Percentiles rank a stretch among this genome's conserved stretches.
Conservation (phyloP, 2,797 vertebrate genomes). For the Harpagifer antarcticus region DNA sequence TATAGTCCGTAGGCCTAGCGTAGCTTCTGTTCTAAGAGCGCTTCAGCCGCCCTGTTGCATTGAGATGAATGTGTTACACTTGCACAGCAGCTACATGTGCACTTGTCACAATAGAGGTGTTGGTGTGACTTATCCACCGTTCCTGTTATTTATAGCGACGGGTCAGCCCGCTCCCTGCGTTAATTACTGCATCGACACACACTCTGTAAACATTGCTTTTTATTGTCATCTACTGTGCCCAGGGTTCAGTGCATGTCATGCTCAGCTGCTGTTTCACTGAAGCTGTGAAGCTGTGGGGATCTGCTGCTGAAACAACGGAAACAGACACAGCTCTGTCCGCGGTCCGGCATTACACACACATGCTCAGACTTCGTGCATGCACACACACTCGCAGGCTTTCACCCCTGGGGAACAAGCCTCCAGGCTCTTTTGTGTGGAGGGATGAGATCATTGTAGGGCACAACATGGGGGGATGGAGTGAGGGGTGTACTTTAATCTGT, state of each 20-base stretch:
- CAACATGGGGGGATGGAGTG: conserved; percentile 56
- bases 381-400: conserved; percentile 47
- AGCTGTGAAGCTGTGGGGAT: conserved; percentile 54
- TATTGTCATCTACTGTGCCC: background rate
- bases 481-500: conserved; percentile 40
- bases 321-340: conserved; percentile 67
- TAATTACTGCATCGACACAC: conserved; percentile 10
- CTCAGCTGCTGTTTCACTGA: conserved; percentile 55
- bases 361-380: conserved; percentile 1
- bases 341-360: conserved; percentile 41
- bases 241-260: conserved; percentile 24
- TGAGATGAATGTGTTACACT: background rate
- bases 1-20: background rate
- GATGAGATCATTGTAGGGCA: conserved; percentile 76
- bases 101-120: conserved; percentile 2
- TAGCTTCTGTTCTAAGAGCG: conserved; percentile 4
- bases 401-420: conserved; percentile 63
- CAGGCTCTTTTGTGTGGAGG: conserved; percentile 78
- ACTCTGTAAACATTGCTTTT: background rate
- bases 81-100: background rate
- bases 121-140: background rate
- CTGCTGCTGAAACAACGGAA: conserved; percentile 52
- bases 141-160: background rate
- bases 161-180: background rate
- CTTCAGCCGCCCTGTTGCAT: background rate